Conservation (phyloP, 2,113 vertebrate species). For the Melanerpes aurifrons region DNA sequence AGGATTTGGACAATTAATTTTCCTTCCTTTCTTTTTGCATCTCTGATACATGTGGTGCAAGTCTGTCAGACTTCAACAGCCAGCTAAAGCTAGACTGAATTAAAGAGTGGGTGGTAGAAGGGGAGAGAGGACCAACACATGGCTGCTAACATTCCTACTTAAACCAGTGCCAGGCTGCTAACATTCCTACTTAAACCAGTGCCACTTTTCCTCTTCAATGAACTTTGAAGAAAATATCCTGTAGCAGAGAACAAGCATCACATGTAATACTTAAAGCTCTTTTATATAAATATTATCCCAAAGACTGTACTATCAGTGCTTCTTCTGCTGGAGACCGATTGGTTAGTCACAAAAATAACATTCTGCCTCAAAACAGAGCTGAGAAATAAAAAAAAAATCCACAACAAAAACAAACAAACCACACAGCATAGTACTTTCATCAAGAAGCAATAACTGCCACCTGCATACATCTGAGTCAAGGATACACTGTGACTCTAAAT, state of each 20-base stretch:
- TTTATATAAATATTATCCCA: not conserved
- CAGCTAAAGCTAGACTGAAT: not conserved
- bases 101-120: not conserved
- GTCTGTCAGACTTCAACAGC: not conserved
- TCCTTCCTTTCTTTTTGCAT: not conserved
- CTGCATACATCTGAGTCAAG: not conserved
- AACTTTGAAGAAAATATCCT: not conserved
- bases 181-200: not conserved
- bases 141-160: not conserved
- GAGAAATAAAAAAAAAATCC: not conserved
- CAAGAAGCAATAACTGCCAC: not conserved
- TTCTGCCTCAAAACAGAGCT: not conserved
- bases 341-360: not conserved
- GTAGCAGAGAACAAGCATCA: not conserved
- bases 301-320: not conserved
- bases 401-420: not conserved
- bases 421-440: not conserved
- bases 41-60: not conserved
- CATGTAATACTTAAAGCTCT: not conserved
- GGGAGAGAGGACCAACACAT: not conserved
- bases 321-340: slow-evolving; percentile 10
- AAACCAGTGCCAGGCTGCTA: not conserved
- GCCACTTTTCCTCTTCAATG: not conserved
- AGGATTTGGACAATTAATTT: not conserved
- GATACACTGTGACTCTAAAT: not conserved